Conservation (phyloP, 2,797 vertebrate genomes). For the Cacajao melanocephalus region DNA sequence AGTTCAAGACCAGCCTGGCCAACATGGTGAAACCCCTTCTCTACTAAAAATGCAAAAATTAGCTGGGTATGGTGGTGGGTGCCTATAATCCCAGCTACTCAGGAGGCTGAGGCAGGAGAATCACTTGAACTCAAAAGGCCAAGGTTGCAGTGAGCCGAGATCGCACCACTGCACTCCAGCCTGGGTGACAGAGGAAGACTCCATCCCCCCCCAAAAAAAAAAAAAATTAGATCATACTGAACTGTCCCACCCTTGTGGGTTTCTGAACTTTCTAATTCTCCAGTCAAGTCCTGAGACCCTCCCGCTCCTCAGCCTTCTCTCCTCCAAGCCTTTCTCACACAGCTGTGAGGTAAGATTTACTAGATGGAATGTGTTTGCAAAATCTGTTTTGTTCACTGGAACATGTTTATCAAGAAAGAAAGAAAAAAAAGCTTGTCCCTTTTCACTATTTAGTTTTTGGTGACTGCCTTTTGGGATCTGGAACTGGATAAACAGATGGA, state of each 20-base stretch:
- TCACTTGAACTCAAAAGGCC: neutral
- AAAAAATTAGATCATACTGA: neutral
- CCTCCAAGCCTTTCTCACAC: conserved; percentile 34
- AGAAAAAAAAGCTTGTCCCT: conserved; percentile 72
- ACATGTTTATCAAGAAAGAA: conserved; percentile 81
- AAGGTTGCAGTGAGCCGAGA: neutral
- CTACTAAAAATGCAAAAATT: neutral
- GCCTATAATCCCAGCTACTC: neutral
- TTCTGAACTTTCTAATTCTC: conserved; percentile 11
- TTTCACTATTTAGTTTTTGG: conserved; percentile 82
- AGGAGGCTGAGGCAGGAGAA: neutral
- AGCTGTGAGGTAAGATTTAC: conserved; percentile 76
- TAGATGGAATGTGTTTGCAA: conserved; percentile 77
- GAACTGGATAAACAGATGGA: conserved; percentile 83
- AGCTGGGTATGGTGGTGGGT: neutral
- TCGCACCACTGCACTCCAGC: neutral
- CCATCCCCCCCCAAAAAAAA: neutral
- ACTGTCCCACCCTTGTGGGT: neutral
- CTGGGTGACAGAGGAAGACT: neutral
- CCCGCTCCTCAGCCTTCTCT: neutral
- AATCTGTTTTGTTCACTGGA: conserved; percentile 80
- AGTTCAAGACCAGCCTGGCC: too few relatives aligned
- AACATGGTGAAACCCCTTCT: neutral
- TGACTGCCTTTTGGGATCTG: conserved; percentile 80
- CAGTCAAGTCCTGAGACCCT: neutral